A percentile compares a stretch with the other conserved stretches of the same genome.
Conservation (phyloP, 2,888 invertebrate genomes). For the Neocrepidodera transversa region DNA sequence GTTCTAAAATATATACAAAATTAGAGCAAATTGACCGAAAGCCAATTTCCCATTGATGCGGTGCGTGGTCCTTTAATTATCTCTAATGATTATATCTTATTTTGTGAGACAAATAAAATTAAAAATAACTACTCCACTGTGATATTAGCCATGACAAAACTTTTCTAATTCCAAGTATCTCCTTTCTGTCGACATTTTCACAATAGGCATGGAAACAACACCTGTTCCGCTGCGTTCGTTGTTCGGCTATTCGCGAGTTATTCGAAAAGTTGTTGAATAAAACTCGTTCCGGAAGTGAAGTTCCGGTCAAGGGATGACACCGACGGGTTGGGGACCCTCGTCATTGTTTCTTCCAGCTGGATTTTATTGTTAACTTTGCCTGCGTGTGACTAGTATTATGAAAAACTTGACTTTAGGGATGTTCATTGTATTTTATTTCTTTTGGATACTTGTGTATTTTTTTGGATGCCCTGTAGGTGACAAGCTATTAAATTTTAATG, state of each 20-base stretch:
- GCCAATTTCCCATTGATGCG: no score
- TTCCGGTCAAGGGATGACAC: slow-evolving; percentile 46
- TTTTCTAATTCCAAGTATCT: neutral
- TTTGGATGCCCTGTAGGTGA: slow-evolving; percentile 2
- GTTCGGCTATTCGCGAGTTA: slow-evolving; percentile 6
- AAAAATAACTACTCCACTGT: neutral
- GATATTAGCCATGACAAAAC: neutral
- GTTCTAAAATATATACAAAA: no score
- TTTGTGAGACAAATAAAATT: no score
- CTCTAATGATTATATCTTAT: no score
- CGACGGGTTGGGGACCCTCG: slow-evolving; percentile 43
- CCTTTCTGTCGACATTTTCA: neutral
- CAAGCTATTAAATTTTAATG: slow-evolving; percentile 4
- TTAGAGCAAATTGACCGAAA: no score
- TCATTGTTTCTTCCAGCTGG: slow-evolving; percentile 44
- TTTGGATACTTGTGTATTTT: neutral
- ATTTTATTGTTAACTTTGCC: slow-evolving; percentile 34
- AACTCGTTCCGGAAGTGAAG: slow-evolving; percentile 31
- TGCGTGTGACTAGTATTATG: slow-evolving; percentile 40
- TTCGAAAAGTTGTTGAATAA: slow-evolving; percentile 21
- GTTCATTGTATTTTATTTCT: neutral
- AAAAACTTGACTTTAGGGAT: slow-evolving; percentile 28
- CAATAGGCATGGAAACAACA: neutral
- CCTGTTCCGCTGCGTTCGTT: slow-evolving; percentile 2
- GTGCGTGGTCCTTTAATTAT: no score